Conservation (phyloP, 2,797 vertebrate species). For the Cyprinella venusta region DNA sequence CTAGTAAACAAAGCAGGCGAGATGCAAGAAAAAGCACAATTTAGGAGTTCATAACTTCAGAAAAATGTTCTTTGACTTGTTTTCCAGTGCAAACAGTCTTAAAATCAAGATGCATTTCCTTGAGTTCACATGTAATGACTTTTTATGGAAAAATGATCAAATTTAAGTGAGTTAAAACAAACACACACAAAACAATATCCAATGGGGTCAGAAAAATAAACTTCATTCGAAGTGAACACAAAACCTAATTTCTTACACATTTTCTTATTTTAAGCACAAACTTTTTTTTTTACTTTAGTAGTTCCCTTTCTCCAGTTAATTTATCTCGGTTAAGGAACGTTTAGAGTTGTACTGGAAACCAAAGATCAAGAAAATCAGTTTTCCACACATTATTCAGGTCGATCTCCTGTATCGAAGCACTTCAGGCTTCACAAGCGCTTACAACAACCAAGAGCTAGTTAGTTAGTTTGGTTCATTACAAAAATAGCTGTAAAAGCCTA, state of each 20-base stretch:
- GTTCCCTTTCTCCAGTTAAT: too few species aligned
- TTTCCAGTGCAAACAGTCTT: neutral
- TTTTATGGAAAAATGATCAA: neutral
- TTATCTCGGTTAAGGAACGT: neutral
- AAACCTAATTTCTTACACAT: neutral
- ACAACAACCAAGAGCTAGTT: slow-evolving; percentile 6
- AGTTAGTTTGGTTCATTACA: neutral
- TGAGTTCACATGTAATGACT: neutral
- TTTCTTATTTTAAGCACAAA: too few species aligned
- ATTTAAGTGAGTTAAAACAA: neutral
- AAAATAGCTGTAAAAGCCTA: neutral
- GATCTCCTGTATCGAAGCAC: slow-evolving; percentile 37
- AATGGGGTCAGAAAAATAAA: neutral
- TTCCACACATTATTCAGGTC: neutral
- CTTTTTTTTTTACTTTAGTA: neutral
- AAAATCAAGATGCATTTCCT: neutral
- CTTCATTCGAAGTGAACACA: neutral
- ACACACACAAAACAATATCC: too few species aligned
- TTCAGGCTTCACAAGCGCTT: neutral
- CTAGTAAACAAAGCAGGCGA: neutral
- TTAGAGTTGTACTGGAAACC: neutral
- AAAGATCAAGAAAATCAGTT: neutral
- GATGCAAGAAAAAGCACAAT: neutral
- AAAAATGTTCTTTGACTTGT: neutral
- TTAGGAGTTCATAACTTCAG: neutral